Evolutionary conservation across 2,797 vertebrate species (phyloP), one percentile per base, ranked within the genome.

Genomic region (Helicolenus hilgendorfi): DNA sequence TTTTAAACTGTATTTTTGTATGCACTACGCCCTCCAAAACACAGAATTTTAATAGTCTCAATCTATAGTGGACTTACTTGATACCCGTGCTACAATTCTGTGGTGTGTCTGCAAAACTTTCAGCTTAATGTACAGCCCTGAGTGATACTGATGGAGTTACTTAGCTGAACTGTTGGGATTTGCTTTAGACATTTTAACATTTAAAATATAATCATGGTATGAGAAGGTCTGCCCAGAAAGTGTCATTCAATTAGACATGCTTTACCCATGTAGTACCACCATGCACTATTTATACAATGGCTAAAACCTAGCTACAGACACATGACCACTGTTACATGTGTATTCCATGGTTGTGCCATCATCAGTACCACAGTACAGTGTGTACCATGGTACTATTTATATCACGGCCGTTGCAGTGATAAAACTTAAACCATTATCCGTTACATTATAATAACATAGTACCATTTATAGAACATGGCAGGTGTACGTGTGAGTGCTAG

Each of bases 371-470:
- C 14, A 4, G 33, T 10, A 10, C 26, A 27, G 13, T 45, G 36
- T 62, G 45, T 31, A 38, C 5, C n/a, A 58, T 4, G 35, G 27
- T 24, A 3, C 11, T 45, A 49, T 73, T 71, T 53, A 67, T n/a
- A 70, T 13, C 13, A 68, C 8, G 7, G 1, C 24, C 35, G 38
- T 11, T 56, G 18, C 45, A 20, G 55, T 60, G 14, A 7, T 69
- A 60, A 79, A 86, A 88, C 11, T n/a, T 65, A 71, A 81, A 86
- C 79, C 76, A 73, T 80, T 77, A 79, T 81, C 49, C 49, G 36
- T 60, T 72, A 33, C 70, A 81, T 89, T 82, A 73, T 72, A 69
- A 84, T 75, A 77, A 71, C 86, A 83, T 27, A 9, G 27, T 4
- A 10, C 36, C 59, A 88, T 89, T 75, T 81, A 77, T 79, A 64